A percentile compares a stretch with the other conserved stretches of the same genome.
phyloP scores from a whole-genome alignment of 2,113 vertebrate species.

The Pelobates fuscus region DNA sequence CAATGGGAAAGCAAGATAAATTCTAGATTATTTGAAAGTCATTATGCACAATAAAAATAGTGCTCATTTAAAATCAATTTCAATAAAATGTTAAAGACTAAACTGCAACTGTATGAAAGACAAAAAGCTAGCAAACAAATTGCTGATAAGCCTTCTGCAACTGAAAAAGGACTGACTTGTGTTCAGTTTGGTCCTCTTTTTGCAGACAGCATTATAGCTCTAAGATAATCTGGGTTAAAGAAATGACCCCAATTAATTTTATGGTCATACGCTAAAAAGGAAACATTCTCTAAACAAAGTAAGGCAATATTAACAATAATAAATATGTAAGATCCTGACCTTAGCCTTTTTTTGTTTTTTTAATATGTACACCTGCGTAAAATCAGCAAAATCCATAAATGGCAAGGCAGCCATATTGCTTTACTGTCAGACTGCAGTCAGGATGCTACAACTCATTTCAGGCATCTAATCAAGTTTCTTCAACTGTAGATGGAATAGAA shows the following conservation, averaged over 20 bases:
- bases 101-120: constrained; percentile 28
- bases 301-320: background rate
- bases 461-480: too few species aligned
- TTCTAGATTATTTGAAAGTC: constrained; percentile 44
- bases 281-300: background rate
- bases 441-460: too few species aligned
- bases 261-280: background rate
- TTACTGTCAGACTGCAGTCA: background rate
- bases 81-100: constrained; percentile 39
- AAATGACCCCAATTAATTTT: background rate
- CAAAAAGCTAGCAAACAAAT: constrained; percentile 32
- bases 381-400: background rate
- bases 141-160: constrained; percentile 20
- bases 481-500: too few species aligned
- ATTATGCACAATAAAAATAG: constrained; percentile 48
- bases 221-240: background rate
- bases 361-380: background rate
- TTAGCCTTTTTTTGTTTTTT: background rate
- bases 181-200: background rate
- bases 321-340: background rate
- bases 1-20: constrained; percentile 47
- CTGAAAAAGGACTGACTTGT: background rate
- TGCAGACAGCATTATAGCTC: background rate
- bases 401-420: background rate
- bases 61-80: constrained; percentile 48